phyloP scores from a whole-genome alignment of 2,797 vertebrate species.

The Eulemur mongoz region DNA sequence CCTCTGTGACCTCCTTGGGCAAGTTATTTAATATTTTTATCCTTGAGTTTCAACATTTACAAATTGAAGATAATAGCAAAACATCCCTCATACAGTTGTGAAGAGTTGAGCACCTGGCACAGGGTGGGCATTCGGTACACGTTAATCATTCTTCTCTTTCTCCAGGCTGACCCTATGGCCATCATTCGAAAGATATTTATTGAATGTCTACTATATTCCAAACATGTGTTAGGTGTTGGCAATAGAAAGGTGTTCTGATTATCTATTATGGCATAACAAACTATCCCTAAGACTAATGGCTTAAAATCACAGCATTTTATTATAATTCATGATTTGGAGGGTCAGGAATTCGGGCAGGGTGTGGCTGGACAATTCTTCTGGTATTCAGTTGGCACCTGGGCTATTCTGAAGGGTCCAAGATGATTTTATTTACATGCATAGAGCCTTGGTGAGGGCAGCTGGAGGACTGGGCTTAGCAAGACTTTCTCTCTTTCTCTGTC shows the following conservation, averaged over 20 bases:
- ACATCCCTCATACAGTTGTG: background rate
- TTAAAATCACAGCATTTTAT: background rate
- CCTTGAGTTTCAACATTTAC: background rate
- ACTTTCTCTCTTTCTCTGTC: no score
- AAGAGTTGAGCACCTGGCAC: background rate
- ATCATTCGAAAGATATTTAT: background rate
- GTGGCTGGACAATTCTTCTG: background rate
- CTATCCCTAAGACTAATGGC: background rate
- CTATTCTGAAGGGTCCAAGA: background rate
- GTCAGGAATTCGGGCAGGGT: background rate
- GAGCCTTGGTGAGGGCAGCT: background rate
- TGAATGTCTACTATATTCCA: background rate
- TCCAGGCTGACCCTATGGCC: background rate
- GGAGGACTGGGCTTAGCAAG: background rate
- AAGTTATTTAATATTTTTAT: background rate
- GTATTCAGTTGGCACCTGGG: background rate
- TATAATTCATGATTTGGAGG: background rate
- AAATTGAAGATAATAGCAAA: background rate
- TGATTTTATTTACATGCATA: background rate
- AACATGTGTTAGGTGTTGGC: background rate
- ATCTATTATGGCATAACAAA: background rate
- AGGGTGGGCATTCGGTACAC: background rate
- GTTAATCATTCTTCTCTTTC: background rate
- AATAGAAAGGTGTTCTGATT: background rate
- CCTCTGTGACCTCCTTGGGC: background rate